phyloP scores from a whole-genome alignment of 2,888 invertebrate species.

The Drosophila cyrtoloma region DNA sequence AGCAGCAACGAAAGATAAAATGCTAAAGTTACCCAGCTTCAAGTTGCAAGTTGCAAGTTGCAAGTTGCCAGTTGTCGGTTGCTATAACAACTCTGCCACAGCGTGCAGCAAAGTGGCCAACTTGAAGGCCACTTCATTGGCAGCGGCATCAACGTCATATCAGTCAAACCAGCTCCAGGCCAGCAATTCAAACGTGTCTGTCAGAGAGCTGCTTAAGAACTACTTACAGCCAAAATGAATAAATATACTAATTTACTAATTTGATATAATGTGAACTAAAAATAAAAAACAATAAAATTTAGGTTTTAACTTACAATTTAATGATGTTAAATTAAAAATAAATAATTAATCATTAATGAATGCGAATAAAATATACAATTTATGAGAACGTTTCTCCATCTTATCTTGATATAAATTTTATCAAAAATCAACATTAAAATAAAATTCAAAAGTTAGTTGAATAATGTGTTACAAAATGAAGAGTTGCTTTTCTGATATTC shows the following conservation, averaged over 20 bases:
- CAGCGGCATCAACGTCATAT: constrained; percentile 46
- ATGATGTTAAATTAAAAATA: not conserved
- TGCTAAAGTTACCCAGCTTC: constrained; percentile 45
- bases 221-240: not conserved
- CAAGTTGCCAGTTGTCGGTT: constrained; percentile 37
- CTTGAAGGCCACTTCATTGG: constrained; percentile 46
- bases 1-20: constrained; percentile 50
- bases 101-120: constrained; percentile 58
- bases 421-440: not conserved
- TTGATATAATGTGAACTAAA: not conserved
- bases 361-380: not conserved
- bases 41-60: constrained; percentile 13
- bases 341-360: not conserved
- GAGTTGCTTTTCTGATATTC: not conserved
- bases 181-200: constrained; percentile 15
- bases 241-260: not conserved
- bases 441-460: not conserved
- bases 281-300: not conserved
- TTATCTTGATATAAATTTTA: not conserved
- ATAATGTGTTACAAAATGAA: not conserved
- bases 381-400: not conserved
- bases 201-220: constrained; percentile 13
- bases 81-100: constrained; percentile 67
- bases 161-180: constrained; percentile 39
- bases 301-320: not conserved